These are phyloP conservation scores for Carettochelys insculpta DNA, from an alignment of 2,113 vertebrate genomes.

Conservation along the genomic window DNA sequence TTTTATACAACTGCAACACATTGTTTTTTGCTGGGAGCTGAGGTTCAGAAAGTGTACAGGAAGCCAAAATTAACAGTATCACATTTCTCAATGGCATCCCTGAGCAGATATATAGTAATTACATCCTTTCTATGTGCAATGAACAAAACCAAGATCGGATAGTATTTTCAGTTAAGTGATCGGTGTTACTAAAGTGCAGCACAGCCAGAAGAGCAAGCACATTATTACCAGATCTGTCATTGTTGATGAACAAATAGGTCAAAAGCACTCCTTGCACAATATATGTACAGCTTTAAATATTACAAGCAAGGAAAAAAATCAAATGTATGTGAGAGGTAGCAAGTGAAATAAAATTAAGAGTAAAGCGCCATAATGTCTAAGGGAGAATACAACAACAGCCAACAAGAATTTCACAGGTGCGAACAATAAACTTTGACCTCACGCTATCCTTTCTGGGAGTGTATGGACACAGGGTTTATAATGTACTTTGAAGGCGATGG, in stretches of 20 bases:
- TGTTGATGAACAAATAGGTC: constrained; percentile 73
- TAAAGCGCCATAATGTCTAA: constrained; percentile 26
- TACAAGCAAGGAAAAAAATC: constrained; percentile 70
- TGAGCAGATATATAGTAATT: constrained; percentile 66
- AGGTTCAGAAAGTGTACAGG: background rate
- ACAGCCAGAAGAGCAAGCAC: constrained; percentile 68
- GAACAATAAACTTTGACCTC: constrained; percentile 25
- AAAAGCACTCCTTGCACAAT: constrained; percentile 40
- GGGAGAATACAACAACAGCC: background rate
- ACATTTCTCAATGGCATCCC: constrained; percentile 61
- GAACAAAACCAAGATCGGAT: constrained; percentile 77
- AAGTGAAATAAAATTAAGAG: constrained; percentile 48
- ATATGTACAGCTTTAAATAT: constrained; percentile 70
- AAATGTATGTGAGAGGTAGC: constrained; percentile 52
- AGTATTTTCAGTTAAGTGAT: constrained; percentile 78
- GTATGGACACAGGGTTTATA: background rate
- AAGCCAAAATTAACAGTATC: constrained; percentile 67
- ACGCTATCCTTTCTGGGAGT: too few species aligned
- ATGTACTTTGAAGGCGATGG: background rate
- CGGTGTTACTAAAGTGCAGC: constrained; percentile 66
- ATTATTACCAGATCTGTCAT: constrained; percentile 77
- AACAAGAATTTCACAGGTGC: constrained; percentile 3
- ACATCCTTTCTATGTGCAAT: constrained; percentile 43
- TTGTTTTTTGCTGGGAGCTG: constrained; percentile 39
- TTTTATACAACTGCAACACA: constrained; percentile 31